A percentile compares a stretch with the other conserved stretches of the same genome.
Evolutionary conservation across 2,113 vertebrate species (phyloP).

Genomic region (Anas platyrhynchos): DNA sequence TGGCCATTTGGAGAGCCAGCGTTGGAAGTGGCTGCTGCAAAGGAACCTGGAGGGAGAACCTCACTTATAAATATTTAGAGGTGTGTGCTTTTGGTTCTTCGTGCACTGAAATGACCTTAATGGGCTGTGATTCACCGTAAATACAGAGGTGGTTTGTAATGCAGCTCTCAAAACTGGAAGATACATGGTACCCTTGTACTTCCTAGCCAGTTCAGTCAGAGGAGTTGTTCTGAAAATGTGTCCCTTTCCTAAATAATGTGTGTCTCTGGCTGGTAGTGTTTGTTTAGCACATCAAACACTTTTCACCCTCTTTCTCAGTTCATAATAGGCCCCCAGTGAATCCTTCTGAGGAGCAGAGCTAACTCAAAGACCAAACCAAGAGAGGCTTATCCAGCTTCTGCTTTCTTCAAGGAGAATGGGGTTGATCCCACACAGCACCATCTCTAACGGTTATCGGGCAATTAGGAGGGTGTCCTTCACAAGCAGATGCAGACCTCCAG

Average conservation of each 20-base stretch:
- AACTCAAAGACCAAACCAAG: neutral
- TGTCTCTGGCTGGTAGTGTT: neutral
- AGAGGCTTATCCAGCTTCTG: neutral
- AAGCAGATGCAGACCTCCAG: neutral
- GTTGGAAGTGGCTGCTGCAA: neutral
- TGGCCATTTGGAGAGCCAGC: constrained; percentile 38
- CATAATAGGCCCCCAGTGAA: neutral
- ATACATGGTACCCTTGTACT: neutral
- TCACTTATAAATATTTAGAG: constrained; percentile 48
- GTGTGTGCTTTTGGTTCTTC: neutral
- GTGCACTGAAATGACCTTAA: constrained; percentile 12
- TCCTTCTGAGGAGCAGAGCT: neutral
- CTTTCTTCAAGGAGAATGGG: neutral
- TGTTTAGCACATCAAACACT: neutral
- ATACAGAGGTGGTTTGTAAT: neutral
- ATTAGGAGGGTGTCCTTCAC: neutral
- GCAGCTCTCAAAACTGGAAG: neutral
- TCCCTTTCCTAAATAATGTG: constrained; percentile 18
- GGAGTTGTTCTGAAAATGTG: neutral
- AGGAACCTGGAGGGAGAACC: constrained; percentile 14
- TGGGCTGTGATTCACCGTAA: neutral
- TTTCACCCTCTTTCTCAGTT: neutral
- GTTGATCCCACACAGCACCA: neutral
- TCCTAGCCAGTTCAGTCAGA: neutral
- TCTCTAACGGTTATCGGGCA: neutral